Percentiles rank a stretch among this genome's conserved stretches.
phyloP scores from a whole-genome alignment of 2,797 vertebrate genomes.

The Sebastes iracundus region DNA sequence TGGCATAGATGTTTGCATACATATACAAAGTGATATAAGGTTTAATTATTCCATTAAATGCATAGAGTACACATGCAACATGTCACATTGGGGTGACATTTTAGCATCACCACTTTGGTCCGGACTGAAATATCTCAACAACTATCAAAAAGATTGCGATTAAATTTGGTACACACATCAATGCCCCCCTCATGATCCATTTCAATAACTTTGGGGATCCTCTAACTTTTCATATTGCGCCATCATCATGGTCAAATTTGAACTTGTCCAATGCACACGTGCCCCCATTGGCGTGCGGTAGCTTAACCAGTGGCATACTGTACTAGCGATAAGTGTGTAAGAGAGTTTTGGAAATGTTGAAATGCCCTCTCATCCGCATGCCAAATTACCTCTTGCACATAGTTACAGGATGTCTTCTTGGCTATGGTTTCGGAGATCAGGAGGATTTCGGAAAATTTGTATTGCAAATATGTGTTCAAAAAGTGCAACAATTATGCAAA shows the following conservation, averaged over 20 bases:
- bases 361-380: no score
- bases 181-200: background rate
- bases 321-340: no score
- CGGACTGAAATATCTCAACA: background rate
- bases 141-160: background rate
- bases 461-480: no score
- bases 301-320: no score
- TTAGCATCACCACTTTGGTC: background rate
- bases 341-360: no score
- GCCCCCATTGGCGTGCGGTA: rapidly evolving
- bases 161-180: background rate
- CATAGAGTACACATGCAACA: background rate
- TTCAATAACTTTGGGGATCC: no score
- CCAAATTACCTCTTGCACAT: no score
- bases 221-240: background rate
- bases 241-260: background rate
- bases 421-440: no score
- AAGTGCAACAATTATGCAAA: no score
- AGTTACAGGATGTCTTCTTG: no score
- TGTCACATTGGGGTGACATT: background rate
- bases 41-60: background rate
- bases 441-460: no score
- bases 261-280: background rate
- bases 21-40: background rate
- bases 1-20: background rate